Conservation (phyloP, 2,888 invertebrate species). For the Aquatica leii region DNA sequence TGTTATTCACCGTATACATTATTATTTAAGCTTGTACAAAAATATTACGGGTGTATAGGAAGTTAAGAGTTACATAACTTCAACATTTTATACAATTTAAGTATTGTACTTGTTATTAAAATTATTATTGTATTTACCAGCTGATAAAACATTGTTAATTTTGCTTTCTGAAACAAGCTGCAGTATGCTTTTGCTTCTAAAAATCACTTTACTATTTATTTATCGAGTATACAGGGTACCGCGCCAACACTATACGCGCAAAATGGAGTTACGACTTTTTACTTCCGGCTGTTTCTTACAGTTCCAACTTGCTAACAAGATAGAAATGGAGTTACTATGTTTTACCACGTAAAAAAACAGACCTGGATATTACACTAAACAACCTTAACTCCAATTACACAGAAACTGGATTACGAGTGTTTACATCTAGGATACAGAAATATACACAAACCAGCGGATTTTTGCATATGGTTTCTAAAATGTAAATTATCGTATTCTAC, state of each 20-base stretch:
- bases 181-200: neutral
- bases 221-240: neutral
- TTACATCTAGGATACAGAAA: too few relatives aligned
- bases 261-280: conserved; percentile 3
- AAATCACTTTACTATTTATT: neutral
- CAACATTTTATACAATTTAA: too few relatives aligned
- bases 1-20: too few relatives aligned
- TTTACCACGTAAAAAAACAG: neutral
- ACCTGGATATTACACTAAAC: neutral
- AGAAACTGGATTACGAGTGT: conserved; percentile 6
- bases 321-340: conserved; percentile 4
- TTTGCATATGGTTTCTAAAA: too few relatives aligned
- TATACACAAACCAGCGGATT: too few relatives aligned
- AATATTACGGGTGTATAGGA: too few relatives aligned
- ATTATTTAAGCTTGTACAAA: too few relatives aligned
- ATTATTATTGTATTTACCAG: too few relatives aligned
- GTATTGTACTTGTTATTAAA: too few relatives aligned
- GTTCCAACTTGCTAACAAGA: neutral
- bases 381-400: conserved; percentile 3
- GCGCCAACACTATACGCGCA: neutral
- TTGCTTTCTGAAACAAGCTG: conserved; percentile 1
- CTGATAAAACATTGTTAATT: neutral
- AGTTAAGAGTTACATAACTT: too few relatives aligned
- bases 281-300: conserved; percentile 5
- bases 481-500: too few relatives aligned